A percentile compares a stretch with the other conserved stretches of the same genome.
phyloP scores from a whole-genome alignment of 2,888 invertebrate genomes.

The Caenorhabditis imperialis region DNA sequence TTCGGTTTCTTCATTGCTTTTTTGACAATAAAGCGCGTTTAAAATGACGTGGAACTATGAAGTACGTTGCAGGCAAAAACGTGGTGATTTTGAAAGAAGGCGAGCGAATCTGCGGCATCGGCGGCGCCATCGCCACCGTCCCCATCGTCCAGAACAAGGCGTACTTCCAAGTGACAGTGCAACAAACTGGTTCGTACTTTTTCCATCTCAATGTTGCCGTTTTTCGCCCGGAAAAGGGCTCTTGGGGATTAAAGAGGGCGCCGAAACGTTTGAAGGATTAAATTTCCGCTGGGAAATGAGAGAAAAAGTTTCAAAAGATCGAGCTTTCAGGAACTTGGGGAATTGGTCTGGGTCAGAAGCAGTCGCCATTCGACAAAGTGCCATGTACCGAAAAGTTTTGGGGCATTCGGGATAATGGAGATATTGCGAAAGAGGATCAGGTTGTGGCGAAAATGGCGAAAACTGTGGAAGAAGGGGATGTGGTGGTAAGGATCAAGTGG shows the following conservation, averaged over 20 bases:
- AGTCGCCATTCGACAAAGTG: slow-evolving; percentile 88
- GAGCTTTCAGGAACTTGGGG: slow-evolving; percentile 86
- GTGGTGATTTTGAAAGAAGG: slow-evolving; percentile 96
- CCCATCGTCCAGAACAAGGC: slow-evolving; percentile 97
- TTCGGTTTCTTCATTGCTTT: background rate
- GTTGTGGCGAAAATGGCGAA: slow-evolving; percentile 84
- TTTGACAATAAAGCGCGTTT: too few species aligned
- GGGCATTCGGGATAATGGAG: slow-evolving; percentile 92
- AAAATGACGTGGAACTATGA: too few species aligned
- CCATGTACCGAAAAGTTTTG: slow-evolving; percentile 84
- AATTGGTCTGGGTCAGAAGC: slow-evolving; percentile 91
- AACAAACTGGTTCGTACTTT: slow-evolving; percentile 86
- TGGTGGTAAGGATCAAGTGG: slow-evolving; percentile 82
- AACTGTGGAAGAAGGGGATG: slow-evolving; percentile 91
- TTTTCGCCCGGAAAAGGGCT: too few species aligned
- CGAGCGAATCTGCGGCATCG: slow-evolving; percentile 92
- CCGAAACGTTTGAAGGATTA: background rate
- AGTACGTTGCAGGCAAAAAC: slow-evolving; percentile 88
- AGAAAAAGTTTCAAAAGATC: background rate
- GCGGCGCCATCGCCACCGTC: slow-evolving; percentile 90
- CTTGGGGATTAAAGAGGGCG: background rate
- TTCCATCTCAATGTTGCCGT: too few species aligned
- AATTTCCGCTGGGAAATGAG: background rate
- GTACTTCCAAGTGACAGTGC: slow-evolving; percentile 97
- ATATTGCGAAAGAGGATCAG: slow-evolving; percentile 88